Percentiles rank a stretch among this genome's conserved stretches.
Evolutionary conservation across 2,797 vertebrate species (phyloP).

Genomic region (Kryptolebias ocellatus): DNA sequence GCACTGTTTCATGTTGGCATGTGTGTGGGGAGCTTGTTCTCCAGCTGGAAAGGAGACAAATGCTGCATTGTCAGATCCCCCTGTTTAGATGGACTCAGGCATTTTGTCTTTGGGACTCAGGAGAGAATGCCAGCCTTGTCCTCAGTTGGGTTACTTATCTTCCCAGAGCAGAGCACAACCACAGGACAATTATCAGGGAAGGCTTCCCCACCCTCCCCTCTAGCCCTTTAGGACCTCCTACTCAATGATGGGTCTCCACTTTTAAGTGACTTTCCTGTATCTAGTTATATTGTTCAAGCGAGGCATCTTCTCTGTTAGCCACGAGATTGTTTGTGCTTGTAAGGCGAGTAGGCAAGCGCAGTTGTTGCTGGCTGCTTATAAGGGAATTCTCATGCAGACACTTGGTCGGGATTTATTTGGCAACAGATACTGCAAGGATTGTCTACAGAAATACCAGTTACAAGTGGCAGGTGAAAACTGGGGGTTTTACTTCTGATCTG

Average conservation of each 20-base stretch:
- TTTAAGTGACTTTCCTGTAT: slow-evolving; percentile 2
- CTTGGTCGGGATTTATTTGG: slow-evolving; percentile 38
- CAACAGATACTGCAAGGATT: slow-evolving; percentile 18
- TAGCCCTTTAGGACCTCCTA: slow-evolving; percentile 27
- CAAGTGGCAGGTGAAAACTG: slow-evolving; percentile 45
- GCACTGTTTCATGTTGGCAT: slow-evolving; percentile 48
- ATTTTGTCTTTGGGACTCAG: slow-evolving; percentile 65
- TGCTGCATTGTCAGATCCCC: slow-evolving; percentile 73
- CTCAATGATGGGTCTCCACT: slow-evolving; percentile 30
- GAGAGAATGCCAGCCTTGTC: slow-evolving; percentile 78
- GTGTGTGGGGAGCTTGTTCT: slow-evolving; percentile 73
- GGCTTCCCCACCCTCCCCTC: slow-evolving; percentile 22
- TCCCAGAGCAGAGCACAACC: slow-evolving; percentile 50
- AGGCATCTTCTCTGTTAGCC: slow-evolving; percentile 17
- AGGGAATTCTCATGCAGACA: slow-evolving; percentile 31
- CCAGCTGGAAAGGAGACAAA: slow-evolving; percentile 69
- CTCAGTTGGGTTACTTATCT: slow-evolving; percentile 65
- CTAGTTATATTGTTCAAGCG: slow-evolving; percentile 14
- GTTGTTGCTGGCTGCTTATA: slow-evolving; percentile 34
- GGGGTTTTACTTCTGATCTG: slow-evolving; percentile 35
- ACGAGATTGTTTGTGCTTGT: not conserved
- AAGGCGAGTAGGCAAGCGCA: slow-evolving; percentile 29
- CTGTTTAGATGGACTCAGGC: slow-evolving; percentile 69
- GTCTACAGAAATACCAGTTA: slow-evolving; percentile 34
- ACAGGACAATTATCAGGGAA: slow-evolving; percentile 50